Evolutionary conservation across 2,797 vertebrate genomes (phyloP).

Genomic region (Triplophysa yarkandensis): DNA sequence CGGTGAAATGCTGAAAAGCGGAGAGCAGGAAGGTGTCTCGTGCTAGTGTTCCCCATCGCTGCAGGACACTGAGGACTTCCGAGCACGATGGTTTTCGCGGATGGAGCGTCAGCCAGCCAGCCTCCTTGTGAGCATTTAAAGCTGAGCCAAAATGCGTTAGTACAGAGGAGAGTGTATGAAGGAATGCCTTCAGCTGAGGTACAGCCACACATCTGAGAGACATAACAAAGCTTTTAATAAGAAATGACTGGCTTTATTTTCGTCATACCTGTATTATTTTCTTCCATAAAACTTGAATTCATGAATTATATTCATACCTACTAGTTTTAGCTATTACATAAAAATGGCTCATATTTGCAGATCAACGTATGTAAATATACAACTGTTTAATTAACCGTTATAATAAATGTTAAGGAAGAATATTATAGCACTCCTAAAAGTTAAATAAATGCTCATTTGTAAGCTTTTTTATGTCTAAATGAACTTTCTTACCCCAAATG

Average conservation of each 20-base stretch:
- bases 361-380: no score
- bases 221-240: neutral
- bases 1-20: constrained; percentile 72
- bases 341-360: no score
- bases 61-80: constrained; percentile 80
- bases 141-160: constrained; percentile 77
- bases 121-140: constrained; percentile 66
- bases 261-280: no score
- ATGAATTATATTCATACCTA: no score
- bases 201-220: constrained; percentile 76
- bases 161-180: constrained; percentile 78
- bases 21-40: constrained; percentile 72
- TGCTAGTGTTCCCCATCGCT: constrained; percentile 80
- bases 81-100: constrained; percentile 73
- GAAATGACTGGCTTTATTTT: no score
- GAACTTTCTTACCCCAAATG: constrained; percentile 79
- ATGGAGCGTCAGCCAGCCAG: constrained; percentile 71
- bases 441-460: no score
- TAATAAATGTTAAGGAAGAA: no score
- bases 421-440: no score
- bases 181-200: constrained; percentile 71
- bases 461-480: no score
- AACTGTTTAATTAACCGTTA: no score
- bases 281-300: no score
- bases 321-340: no score